Evolutionary conservation across 2,888 invertebrate genomes (phyloP), one percentile per base, ranked within the genome.

Genomic region (Chrysotoxum bicinctum): DNA sequence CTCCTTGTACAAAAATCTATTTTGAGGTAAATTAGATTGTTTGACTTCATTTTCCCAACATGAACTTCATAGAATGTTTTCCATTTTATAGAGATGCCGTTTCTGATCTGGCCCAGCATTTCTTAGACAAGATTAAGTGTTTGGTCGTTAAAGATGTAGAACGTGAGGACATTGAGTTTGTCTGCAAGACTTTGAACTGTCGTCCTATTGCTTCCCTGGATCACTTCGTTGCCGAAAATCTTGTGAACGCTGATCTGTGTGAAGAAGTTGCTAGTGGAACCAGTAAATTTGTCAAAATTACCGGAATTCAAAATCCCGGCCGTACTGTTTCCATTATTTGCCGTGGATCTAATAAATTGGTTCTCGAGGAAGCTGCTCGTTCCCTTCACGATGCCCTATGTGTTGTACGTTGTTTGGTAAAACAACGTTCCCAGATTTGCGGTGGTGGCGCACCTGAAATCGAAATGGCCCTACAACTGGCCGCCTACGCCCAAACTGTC

Each of bases 381-480:
- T 98, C 98, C 82, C 93, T 98, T 85, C 98, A 98, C 92, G 98
- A 98, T 93, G 98, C 98, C 35, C 92, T 95, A 87, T 95, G 95
- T 89, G 98, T 98, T 64, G 97, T 99, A 90, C 95, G 99, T 88
- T 99, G 99, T 92, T 94, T 99, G 88, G 99, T 99, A 5, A 97
- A 98, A 89, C 96, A 98, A 87, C 95, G 95, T 81, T 97, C 97
- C 54, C 93, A 98, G 88, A 95, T 99, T 91, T 96, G 98, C 70
- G 99, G 99, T 82, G 99, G 99, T 62, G 99, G 99, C 56, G 98
- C 99, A 14, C 98, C 99, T 5, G 99, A 99, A 93, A 98, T 98
- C 87, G 98, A 99, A 91, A 94, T 99, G 85, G 96, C 98, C 0
- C 93, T 98, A 35, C 95, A 95, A 79, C 93, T 99, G 72, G 95